Conservation (phyloP, 2,797 vertebrate genomes). For the Liparis tanakae region DNA sequence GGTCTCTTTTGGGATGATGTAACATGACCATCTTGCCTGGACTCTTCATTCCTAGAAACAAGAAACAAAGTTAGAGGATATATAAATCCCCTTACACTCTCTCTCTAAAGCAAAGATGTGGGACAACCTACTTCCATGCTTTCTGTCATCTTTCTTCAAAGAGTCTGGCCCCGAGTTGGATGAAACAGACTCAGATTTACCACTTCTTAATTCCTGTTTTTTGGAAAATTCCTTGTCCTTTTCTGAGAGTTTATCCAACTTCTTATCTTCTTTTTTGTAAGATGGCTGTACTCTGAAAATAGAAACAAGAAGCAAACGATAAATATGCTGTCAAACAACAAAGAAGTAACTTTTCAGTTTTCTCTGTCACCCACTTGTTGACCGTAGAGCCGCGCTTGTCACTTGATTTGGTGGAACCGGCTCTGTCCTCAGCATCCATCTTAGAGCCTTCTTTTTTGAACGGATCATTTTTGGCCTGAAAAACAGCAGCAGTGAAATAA, state of each 20-base stretch:
- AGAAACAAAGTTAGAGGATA: background rate
- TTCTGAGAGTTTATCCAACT: slow-evolving; percentile 91
- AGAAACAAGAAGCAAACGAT: background rate
- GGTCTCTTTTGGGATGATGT: slow-evolving; percentile 88
- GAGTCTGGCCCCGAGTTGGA: slow-evolving; percentile 83
- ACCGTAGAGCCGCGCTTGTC: slow-evolving; percentile 87
- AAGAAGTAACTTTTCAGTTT: background rate
- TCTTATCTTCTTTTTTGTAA: slow-evolving; percentile 95
- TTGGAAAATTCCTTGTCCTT: slow-evolving; percentile 92
- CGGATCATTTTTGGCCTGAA: slow-evolving; percentile 94
- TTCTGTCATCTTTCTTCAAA: slow-evolving; percentile 92
- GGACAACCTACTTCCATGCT: slow-evolving; percentile 88
- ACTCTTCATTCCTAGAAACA: slow-evolving; percentile 86
- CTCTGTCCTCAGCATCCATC: slow-evolving; percentile 93
- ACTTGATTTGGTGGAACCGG: slow-evolving; percentile 82
- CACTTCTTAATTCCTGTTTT: slow-evolving; percentile 89
- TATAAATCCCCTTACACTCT: background rate
- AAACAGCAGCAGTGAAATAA: background rate
- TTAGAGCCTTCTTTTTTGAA: slow-evolving; percentile 94
- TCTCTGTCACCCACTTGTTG: slow-evolving; percentile 78
- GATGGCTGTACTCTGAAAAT: slow-evolving; percentile 82
- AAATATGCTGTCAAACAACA: background rate
- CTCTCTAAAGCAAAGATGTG: background rate
- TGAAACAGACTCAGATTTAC: slow-evolving; percentile 85
- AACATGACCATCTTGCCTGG: slow-evolving; percentile 87